phyloP scores from a whole-genome alignment of 1,140 invertebrate species.

The Mesaphorura yosii region DNA sequence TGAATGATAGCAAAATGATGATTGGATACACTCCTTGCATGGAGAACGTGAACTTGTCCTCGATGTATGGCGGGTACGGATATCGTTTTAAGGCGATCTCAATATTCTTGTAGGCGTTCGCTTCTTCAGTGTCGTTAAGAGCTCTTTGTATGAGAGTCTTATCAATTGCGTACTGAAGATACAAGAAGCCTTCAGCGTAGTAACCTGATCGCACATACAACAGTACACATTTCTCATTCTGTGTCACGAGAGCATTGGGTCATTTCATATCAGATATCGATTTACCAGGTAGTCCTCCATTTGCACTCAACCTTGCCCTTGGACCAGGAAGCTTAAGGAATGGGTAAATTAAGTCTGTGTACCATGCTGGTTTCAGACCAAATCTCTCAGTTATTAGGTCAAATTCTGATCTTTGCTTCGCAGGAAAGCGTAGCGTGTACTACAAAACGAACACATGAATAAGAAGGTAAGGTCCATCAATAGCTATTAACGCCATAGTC shows the following conservation, averaged over 20 bases:
- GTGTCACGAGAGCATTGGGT: background rate
- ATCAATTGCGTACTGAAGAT: constrained; percentile 52
- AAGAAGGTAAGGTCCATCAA: background rate
- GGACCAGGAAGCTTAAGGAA: constrained; percentile 55
- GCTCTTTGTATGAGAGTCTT: constrained; percentile 43
- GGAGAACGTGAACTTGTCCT: constrained; percentile 55
- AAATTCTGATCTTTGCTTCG: constrained; percentile 42
- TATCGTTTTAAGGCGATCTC: constrained; percentile 46
- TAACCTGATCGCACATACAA: too few species aligned
- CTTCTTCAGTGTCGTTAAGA: constrained; percentile 34
- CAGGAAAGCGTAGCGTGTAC: constrained; percentile 49
- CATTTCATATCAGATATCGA: background rate
- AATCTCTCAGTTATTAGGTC: constrained; percentile 34
- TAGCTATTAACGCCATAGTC: background rate
- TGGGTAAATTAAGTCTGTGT: constrained; percentile 54
- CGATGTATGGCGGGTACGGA: constrained; percentile 59
- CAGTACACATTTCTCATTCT: constrained; percentile 1
- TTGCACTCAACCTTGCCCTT: constrained; percentile 40
- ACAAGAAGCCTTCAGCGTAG: constrained; percentile 53
- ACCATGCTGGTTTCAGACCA: constrained; percentile 43
- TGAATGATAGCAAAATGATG: constrained; percentile 64
- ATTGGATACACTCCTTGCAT: constrained; percentile 58
- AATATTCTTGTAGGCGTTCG: constrained; percentile 14
- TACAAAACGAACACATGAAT: too few species aligned
- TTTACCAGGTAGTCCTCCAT: constrained; percentile 52